Evolutionary conservation across 92 coral and sea anemone genomes (phyloP), one percentile per base, ranked within the genome.

Genomic region (Pocillopora meandrina): DNA sequence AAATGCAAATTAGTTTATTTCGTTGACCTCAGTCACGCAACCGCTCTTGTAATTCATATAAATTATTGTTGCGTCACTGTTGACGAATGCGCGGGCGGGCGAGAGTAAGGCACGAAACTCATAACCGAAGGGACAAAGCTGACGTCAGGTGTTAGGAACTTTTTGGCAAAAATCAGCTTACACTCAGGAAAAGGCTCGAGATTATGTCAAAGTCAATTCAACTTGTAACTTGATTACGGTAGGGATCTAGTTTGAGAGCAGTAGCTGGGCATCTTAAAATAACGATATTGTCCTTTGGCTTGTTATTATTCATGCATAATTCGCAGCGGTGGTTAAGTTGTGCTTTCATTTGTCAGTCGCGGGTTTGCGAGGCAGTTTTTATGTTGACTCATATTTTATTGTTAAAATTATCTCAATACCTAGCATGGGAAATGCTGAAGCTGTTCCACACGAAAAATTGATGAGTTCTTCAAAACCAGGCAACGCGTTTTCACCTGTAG

Each of bases 11-110:
- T 13, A 42, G 35, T 23, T 33, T 12, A 16, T 18, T 65, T 60
- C 80, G 15, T 65, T 78, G 85, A 81, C 85, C 77, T 34, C 19
- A 35, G 85, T 81, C 85, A 81, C 85, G 85, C 85, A 81, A 81
- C 71, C 31, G 16, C 61, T 16, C 18, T 47, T 65, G 10, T 33
- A 16, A 33, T 56, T 42, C 10, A 75, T 75, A 56, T 31, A 75
- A 55, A 75, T 75, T 75, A 49, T n/a, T 36, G 23, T 80, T 80
- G 84, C 84, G 84, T 80, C 85, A 81, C 70, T 26, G 56, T 13
- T 31, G 70, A 59, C 42, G 69, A 61, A 76, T 76, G 80, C 80
- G 68, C 80, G 80, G 80, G 63, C 68, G 80, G 65, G 69, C 68
- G 56, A 62, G 80, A 76, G 56, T 31, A 60, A 18, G 71, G 69